Base-by-base conservation (phyloP, 2,113 vertebrate genomes). In the Ptilorrhoa leucosticta region DNA sequence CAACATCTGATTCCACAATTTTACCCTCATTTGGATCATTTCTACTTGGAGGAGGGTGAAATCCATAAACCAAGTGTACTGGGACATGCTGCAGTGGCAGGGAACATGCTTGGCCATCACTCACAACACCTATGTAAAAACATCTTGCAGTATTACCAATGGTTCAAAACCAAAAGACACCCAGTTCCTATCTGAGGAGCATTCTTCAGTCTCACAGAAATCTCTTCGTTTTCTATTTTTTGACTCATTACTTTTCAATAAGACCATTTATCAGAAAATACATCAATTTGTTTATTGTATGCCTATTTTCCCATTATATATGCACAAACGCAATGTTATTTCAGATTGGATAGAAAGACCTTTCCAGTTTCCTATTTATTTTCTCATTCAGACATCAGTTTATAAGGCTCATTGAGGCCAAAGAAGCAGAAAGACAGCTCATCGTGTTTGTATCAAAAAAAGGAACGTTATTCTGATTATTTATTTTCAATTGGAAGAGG, bases 81-180 rank as follows among this genome's bases (percentile, higher is more conserved):
- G 31, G 19, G 15, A n/a, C 3, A 1, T 2, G 15, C 45, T 73
- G 50, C 35, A 54, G 48, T 1, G 15, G 19, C 61, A 53, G 8
- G 20, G 51, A 50, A 83, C 9, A 3, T 0, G 0, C n/a, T 2
- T 1, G 3, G 31, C 48, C 53, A 26, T 24, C 5, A 2, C 39
- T 45, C 17, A 12, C 8, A 44, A 12, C 3, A 0, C 6, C 30
- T 24, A 3, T 6, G 16, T 18, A 27, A 76, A 66, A 61, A 24
- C 22, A 57, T 6, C 35, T 13, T 33, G 14, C 28, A 28, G 8
- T 16, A 47, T 21, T 3, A 40, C 19, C 60, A 53, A 8, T 1
- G 6, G 7, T 11, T 75, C 44, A 78, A 50, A 40, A 64, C 30
- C 23, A 83, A 71, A 58, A 85, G 26, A 87, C 9, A 11, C 15